Base-by-base conservation (phyloP, 2,888 invertebrate species). In the Tenodera sinensis region DNA sequence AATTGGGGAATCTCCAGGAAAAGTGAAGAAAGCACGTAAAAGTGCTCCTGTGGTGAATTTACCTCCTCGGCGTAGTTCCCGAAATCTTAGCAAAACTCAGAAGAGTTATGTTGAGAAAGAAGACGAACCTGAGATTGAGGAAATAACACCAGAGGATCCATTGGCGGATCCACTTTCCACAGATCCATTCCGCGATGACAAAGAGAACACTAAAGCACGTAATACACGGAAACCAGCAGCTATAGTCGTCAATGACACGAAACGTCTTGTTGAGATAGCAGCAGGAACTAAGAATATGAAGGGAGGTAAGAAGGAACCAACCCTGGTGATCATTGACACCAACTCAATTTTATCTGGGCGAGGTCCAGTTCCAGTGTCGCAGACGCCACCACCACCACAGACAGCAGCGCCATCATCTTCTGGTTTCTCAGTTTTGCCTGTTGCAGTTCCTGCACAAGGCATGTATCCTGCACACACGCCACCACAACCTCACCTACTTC, bases 241-340 rank as follows among this genome's bases (percentile, higher is more conserved):
- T 28, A 96, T 96, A 90, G 95, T 96, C 85, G 96, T 96, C 0
- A 96, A 95, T 92, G 96, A 96, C 92, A 96, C 96, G 1, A 97
- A 96, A 92, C 94, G 95, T 89, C 93, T 96, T 90, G 96, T 96
- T 3, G 96, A 96, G 92, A 96, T 96, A 91, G 96, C 96, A 15
- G 94, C 95, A 25, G 96, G 95, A 91, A 94, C 95, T 83, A 94
- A 94, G 91, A 92, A 92, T 88, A 92, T 93, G 8, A 93, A 93
- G 85, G 93, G 94, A 87, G 94, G 94, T 87, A 95, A 96, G 92
- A 96, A 97, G 92, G 96, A 97, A 92, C 96, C 96, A 0, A 96
- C 96, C 12, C 94, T 97, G 91, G 97, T 97, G 71, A 96, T 97
- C 87, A 96, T 97, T 91, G 97, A 97, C 92, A 96, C 97, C 20